Percentiles rank a stretch among this genome's conserved stretches.
phyloP scores from a whole-genome alignment of 92 coral and sea anemone species.

The Galaxea fascicularis region DNA sequence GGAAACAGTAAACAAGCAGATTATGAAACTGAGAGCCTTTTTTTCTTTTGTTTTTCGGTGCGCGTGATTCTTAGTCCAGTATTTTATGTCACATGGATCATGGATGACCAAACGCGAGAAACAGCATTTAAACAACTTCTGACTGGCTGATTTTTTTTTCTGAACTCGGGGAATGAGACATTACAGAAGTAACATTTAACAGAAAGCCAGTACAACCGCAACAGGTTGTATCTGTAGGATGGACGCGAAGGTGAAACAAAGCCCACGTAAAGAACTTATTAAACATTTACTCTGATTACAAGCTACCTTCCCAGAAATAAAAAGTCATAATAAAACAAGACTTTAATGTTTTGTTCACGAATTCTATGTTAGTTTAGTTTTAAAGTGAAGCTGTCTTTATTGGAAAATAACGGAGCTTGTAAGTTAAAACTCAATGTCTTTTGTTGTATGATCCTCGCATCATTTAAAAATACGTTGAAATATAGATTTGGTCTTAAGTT shows the following conservation, averaged over 20 bases:
- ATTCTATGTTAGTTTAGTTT: not conserved
- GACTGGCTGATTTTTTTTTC: not conserved
- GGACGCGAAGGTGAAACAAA: slow-evolving; percentile 9
- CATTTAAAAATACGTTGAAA: too few relatives aligned
- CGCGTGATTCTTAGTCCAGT: not conserved
- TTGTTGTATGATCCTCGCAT: not conserved
- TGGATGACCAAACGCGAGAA: not conserved
- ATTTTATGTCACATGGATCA: not conserved
- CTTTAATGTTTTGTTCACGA: not conserved
- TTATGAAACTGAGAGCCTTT: too few relatives aligned
- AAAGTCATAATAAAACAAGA: slow-evolving; percentile 22
- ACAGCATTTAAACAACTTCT: not conserved
- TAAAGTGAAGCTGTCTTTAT: not conserved
- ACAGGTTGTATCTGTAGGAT: slow-evolving; percentile 16
- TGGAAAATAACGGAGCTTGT: not conserved
- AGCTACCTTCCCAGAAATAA: not conserved
- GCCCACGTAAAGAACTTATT: not conserved
- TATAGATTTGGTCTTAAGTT: not conserved
- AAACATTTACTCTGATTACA: slow-evolving; percentile 45
- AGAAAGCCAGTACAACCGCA: slow-evolving; percentile 3
- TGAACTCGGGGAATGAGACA: not conserved
- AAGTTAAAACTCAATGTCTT: not conserved
- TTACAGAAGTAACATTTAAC: too few relatives aligned
- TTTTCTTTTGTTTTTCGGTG: not conserved
- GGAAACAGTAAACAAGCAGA: too few relatives aligned